Percentiles rank a stretch among this genome's conserved stretches.
These are phyloP conservation scores for Dryobota labecula DNA, from an alignment of 2,888 invertebrate genomes.

Conservation along the genomic window DNA sequence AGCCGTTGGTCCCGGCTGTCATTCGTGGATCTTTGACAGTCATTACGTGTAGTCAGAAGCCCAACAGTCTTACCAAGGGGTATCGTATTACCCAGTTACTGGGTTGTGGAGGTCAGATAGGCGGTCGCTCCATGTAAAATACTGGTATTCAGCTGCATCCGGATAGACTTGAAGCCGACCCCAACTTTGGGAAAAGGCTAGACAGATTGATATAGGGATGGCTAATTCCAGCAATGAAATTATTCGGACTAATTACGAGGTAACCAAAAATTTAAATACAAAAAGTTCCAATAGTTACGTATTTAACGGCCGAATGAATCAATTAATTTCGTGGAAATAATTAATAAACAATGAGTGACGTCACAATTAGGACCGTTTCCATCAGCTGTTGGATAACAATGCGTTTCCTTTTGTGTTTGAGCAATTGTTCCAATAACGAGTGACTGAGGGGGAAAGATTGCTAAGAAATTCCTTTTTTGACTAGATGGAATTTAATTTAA, in stretches of 20 bases:
- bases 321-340: constrained; percentile 52
- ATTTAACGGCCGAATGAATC: constrained; percentile 44
- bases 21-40: too few relatives aligned
- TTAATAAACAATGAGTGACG: constrained; percentile 57
- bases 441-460: constrained; percentile 23
- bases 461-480: constrained; percentile 7
- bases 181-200: too few relatives aligned
- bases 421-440: constrained; percentile 37
- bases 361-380: constrained; percentile 44
- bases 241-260: background rate
- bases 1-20: too few relatives aligned
- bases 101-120: too few relatives aligned
- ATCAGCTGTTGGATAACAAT: constrained; percentile 46
- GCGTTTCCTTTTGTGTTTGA: constrained; percentile 46
- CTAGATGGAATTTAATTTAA: background rate
- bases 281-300: constrained; percentile 5
- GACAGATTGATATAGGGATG: background rate
- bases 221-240: background rate
- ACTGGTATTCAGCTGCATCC: too few relatives aligned
- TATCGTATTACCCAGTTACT: too few relatives aligned
- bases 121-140: too few relatives aligned
- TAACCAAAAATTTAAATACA: background rate
- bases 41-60: too few relatives aligned
- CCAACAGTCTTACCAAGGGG: too few relatives aligned
- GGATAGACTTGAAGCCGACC: too few relatives aligned